These are phyloP conservation scores for Drosophila bifasciata DNA, from an alignment of 1,140 invertebrate genomes.

Conservation along the genomic window DNA sequence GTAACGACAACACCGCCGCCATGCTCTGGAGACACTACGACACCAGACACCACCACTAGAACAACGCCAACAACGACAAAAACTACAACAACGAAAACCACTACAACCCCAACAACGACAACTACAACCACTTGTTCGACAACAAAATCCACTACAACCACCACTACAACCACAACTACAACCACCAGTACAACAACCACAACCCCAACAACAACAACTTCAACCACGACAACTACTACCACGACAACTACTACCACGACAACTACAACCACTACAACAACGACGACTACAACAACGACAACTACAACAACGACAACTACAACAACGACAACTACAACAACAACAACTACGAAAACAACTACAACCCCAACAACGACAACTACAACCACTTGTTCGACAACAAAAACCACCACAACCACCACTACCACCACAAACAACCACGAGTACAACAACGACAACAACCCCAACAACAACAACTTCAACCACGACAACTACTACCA, in stretches of 20 bases:
- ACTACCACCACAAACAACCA: background rate
- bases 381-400: constrained; percentile 1
- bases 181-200: constrained; percentile 19
- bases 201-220: constrained; percentile 10
- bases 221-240: constrained; percentile 20
- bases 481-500: background rate
- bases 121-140: constrained; percentile 5
- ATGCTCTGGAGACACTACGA: too few species aligned
- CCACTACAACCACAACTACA: background rate
- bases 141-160: background rate
- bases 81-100: constrained; percentile 6
- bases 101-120: constrained; percentile 5
- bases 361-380: background rate
- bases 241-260: constrained; percentile 17
- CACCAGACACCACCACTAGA: too few species aligned
- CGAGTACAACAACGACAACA: constrained; percentile 8
- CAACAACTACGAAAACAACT: constrained; percentile 4
- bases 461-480: constrained; percentile 9
- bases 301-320: constrained; percentile 20
- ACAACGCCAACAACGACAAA: background rate
- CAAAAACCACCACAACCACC: background rate
- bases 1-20: constrained; percentile 18
- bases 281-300: constrained; percentile 7
- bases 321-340: constrained; percentile 11
- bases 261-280: constrained; percentile 8